Evolutionary conservation across 2,797 vertebrate genomes (phyloP).

Genomic region (Vespertilio murinus): DNA sequence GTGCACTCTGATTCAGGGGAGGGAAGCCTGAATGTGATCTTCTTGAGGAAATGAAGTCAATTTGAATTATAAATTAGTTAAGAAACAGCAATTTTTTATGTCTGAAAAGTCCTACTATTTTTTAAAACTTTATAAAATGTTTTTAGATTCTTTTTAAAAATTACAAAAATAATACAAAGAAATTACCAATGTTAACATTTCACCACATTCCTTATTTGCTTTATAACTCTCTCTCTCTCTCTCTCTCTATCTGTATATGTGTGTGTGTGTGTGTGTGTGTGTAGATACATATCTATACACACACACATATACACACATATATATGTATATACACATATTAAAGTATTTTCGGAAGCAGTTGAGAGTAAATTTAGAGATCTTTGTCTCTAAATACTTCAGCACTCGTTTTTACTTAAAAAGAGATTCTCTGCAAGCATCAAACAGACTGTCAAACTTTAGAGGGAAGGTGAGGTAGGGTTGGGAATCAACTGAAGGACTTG

Average conservation of each 20-base stretch:
- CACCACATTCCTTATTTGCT: not conserved
- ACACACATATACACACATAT: no score
- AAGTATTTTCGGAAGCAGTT: not conserved
- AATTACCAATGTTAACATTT: not conserved
- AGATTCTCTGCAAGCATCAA: not conserved
- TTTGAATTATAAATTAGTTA: not conserved
- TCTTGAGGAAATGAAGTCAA: not conserved
- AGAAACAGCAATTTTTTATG: not conserved
- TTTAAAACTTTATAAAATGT: not conserved
- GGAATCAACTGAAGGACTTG: no score
- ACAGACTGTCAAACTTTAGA: no score
- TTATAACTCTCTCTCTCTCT: not conserved
- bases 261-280: no score
- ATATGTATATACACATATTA: not conserved
- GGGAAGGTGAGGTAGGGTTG: no score
- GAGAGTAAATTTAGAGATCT: not conserved
- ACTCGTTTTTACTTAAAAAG: not conserved
- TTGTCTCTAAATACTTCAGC: not conserved
- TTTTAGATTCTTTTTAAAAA: not conserved
- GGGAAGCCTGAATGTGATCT: not conserved
- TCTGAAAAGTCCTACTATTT: not conserved
- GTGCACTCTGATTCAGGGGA: fast-evolving
- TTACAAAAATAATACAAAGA: not conserved
- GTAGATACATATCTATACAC: no score
- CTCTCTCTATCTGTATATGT: not conserved